These are phyloP conservation scores for Zaprionus taronus DNA, from an alignment of 1,140 invertebrate species.

Conservation along the genomic window DNA sequence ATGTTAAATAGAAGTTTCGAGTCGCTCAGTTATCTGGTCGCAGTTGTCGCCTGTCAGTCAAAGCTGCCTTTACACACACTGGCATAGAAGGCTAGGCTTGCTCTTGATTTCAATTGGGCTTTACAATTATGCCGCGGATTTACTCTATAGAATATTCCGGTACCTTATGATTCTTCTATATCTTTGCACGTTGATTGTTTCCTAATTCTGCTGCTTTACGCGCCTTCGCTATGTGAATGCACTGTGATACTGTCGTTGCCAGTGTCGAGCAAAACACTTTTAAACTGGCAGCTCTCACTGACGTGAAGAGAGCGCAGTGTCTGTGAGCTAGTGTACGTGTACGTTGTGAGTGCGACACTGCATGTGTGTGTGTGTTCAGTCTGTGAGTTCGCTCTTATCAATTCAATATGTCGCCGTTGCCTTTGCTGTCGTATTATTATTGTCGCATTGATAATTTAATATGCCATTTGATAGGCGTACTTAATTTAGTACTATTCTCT, in stretches of 20 bases:
- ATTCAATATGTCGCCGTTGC: conserved; percentile 68
- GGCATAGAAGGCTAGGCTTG: conserved; percentile 91
- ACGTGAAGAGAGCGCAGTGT: conserved; percentile 28
- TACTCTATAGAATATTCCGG: conserved; percentile 46
- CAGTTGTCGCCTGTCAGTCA: conserved; percentile 38
- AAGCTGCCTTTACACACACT: conserved; percentile 93
- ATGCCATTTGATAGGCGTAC: conserved; percentile 60
- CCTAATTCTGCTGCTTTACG: conserved; percentile 52
- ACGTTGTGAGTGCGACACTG: background rate
- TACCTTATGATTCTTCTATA: conserved; percentile 56
- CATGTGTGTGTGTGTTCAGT: conserved; percentile 29
- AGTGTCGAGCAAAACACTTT: conserved; percentile 74
- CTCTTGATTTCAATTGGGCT: conserved; percentile 57
- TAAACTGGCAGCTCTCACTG: conserved; percentile 62
- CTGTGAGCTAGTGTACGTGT: conserved; percentile 1
- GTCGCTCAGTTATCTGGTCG: conserved; percentile 18
- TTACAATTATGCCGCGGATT: conserved; percentile 42
- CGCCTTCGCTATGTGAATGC: conserved; percentile 69
- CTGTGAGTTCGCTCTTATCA: conserved; percentile 60
- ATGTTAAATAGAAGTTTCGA: conserved; percentile 72
- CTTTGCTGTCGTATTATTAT: conserved; percentile 44
- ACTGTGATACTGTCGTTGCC: conserved; percentile 59
- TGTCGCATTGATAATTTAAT: conserved; percentile 67
- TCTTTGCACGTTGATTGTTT: conserved; percentile 49
- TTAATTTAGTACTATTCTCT: conserved; percentile 53